A percentile compares a stretch with the other conserved stretches of the same genome.
Conservation (phyloP, 92 coral and sea anemone genomes). For the Virgularia gustaviana region DNA sequence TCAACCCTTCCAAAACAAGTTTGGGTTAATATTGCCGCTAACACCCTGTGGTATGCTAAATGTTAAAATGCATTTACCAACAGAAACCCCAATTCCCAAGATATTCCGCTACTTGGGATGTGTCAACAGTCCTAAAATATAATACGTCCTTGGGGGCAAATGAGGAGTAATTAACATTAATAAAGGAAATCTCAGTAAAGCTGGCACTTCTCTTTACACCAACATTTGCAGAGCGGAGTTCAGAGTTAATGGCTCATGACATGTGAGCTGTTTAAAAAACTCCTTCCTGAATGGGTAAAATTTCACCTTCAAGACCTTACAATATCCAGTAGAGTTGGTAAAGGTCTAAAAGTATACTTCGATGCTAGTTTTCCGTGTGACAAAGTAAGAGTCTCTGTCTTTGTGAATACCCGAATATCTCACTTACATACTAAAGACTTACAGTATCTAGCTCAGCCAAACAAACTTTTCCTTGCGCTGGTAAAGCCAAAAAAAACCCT, state of each 20-base stretch:
- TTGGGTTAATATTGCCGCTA: slow-evolving; percentile 40
- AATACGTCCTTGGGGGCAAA: slow-evolving; percentile 21
- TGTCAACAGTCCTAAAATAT: slow-evolving; percentile 20
- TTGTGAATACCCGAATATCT: too few species aligned
- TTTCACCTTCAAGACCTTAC: too few species aligned
- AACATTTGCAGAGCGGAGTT: slow-evolving; percentile 53
- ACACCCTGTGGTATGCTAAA: slow-evolving; percentile 55
- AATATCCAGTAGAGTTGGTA: too few species aligned
- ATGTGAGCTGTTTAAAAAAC: too few species aligned
- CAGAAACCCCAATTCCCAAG: slow-evolving; percentile 52
- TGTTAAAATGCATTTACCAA: slow-evolving; percentile 51
- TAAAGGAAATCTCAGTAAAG: slow-evolving; percentile 29
- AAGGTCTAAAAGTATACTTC: too few species aligned
- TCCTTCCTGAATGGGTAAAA: slow-evolving; percentile 37
- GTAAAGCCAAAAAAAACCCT: slow-evolving; percentile 49
- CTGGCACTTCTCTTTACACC: slow-evolving; percentile 36
- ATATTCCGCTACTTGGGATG: slow-evolving; percentile 53
- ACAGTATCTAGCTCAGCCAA: slow-evolving; percentile 44
- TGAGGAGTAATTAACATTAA: slow-evolving; percentile 15
- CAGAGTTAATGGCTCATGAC: too few species aligned
- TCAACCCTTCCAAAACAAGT: slow-evolving; percentile 39
- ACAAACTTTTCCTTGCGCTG: slow-evolving; percentile 39
- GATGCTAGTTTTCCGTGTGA: too few species aligned
- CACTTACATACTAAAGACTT: too few species aligned
- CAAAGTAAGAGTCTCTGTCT: too few species aligned